phyloP scores from a whole-genome alignment of 2,888 invertebrate genomes.

The Pandemis heparana region DNA sequence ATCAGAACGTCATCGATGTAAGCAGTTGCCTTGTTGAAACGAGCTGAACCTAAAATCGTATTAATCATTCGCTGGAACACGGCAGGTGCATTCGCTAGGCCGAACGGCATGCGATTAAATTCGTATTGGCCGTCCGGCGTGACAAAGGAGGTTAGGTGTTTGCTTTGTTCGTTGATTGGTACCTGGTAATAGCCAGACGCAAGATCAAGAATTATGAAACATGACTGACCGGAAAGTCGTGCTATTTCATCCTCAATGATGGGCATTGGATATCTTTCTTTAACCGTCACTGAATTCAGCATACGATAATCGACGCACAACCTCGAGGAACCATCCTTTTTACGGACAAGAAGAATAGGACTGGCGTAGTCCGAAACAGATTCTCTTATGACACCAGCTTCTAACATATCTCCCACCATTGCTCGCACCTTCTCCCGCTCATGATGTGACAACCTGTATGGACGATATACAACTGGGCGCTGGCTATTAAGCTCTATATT shows the following conservation, averaged over 20 bases:
- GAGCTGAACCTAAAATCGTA: neutral
- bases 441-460: neutral
- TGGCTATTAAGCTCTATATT: neutral
- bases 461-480: neutral
- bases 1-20: slow-evolving; percentile 5
- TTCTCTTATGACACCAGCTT: neutral
- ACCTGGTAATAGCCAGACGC: neutral
- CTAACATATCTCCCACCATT: neutral
- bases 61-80: neutral
- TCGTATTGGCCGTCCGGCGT: slow-evolving; percentile 1
- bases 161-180: neutral
- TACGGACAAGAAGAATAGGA: neutral
- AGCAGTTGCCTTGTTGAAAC: neutral
- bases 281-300: neutral
- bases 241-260: neutral
- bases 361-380: neutral
- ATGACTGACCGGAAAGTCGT: neutral
- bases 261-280: neutral
- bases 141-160: neutral
- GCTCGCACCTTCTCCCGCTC: neutral
- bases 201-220: neutral
- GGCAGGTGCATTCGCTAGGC: neutral
- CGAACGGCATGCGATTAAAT: neutral
- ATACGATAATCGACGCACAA: neutral
- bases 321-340: neutral